These are phyloP conservation scores for Coturnix japonica DNA, from an alignment of 2,113 vertebrate genomes.

Conservation along the genomic window DNA sequence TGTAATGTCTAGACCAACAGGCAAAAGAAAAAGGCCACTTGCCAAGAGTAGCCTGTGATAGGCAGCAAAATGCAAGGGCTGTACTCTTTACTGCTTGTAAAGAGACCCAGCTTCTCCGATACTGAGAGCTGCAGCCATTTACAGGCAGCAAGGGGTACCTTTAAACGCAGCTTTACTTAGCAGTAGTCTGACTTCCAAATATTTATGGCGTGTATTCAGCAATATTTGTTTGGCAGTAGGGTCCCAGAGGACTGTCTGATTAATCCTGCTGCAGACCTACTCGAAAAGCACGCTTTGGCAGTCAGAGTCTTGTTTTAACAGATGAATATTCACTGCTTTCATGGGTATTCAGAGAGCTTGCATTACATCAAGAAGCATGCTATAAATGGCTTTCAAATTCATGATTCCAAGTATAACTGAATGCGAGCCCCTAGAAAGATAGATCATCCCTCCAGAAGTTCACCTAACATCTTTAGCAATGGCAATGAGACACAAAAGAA, in stretches of 20 bases:
- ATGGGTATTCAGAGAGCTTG: not conserved
- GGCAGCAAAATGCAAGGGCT: not conserved
- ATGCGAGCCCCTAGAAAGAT: not conserved
- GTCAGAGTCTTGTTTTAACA: not conserved
- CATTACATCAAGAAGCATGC: not conserved
- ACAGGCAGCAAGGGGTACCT: not conserved
- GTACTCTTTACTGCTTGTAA: not conserved
- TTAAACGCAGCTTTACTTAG: not conserved
- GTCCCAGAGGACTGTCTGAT: not conserved
- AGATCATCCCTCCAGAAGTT: not conserved
- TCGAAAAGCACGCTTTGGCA: not conserved
- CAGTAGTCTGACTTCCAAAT: not conserved
- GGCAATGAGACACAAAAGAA: not conserved
- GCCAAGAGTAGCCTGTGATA: slow-evolving; percentile 32
- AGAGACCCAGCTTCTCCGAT: not conserved
- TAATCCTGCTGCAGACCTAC: not conserved
- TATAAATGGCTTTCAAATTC: not conserved
- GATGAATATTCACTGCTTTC: not conserved
- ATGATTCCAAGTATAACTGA: not conserved
- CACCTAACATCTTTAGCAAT: not conserved
- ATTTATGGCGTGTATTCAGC: not conserved
- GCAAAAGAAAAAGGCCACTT: not conserved
- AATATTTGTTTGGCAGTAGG: not conserved
- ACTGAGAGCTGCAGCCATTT: not conserved
- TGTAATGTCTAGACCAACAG: slow-evolving; percentile 55